These are phyloP conservation scores for Bryconaethiops microstoma DNA, from an alignment of 2,797 vertebrate genomes.

Conservation along the genomic window DNA sequence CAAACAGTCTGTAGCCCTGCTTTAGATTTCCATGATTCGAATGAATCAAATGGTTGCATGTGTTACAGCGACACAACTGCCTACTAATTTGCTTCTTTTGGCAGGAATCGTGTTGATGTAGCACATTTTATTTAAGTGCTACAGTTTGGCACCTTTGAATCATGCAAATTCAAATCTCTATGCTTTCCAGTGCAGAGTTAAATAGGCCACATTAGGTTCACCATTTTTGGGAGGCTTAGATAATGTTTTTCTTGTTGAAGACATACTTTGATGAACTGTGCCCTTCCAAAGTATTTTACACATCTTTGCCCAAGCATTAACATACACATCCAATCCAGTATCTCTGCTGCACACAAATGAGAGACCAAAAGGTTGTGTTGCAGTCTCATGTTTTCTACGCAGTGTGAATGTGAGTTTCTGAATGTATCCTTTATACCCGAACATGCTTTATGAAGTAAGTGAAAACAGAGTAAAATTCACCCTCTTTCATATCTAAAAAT, in stretches of 20 bases:
- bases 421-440: not conserved
- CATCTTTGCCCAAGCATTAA: no score
- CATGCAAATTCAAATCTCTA: not conserved
- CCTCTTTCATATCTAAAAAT: conserved; percentile 42
- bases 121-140: not conserved
- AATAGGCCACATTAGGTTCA: not conserved
- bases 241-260: not conserved
- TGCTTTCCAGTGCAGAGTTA: not conserved
- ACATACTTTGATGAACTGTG: not conserved
- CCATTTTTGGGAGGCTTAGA: not conserved
- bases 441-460: conserved; percentile 5
- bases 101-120: not conserved
- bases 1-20: no score
- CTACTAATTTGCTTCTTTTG: not conserved
- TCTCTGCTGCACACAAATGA: not conserved
- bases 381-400: not conserved
- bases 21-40: not conserved
- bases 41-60: not conserved
- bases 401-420: not conserved
- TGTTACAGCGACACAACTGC: not conserved
- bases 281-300: not conserved
- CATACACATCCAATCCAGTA: not conserved
- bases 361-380: not conserved
- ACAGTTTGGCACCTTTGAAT: not conserved
- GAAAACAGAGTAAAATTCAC: conserved; percentile 40